Conservation (phyloP, 2,113 vertebrate genomes). For the Tachycineta bicolor region DNA sequence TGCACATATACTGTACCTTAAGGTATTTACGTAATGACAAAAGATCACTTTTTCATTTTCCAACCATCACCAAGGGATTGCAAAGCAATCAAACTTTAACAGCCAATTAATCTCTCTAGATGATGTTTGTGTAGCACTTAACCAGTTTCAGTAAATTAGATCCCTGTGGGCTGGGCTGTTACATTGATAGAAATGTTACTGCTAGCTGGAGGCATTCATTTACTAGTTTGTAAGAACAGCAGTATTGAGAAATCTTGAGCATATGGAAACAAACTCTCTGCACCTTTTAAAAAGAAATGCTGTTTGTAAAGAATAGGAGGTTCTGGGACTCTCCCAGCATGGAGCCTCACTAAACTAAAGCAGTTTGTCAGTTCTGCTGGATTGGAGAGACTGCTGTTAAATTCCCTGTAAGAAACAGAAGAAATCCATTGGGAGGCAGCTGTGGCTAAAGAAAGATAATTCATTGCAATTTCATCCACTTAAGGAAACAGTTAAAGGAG, state of each 20-base stretch:
- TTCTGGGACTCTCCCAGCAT: constrained; percentile 22
- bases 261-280: constrained; percentile 48
- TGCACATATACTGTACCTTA: constrained; percentile 24
- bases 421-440: constrained; percentile 61
- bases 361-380: constrained; percentile 38
- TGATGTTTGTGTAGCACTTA: constrained; percentile 69
- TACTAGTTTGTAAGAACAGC: constrained; percentile 21
- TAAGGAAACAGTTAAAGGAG: neutral
- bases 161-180: constrained; percentile 62
- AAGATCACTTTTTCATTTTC: constrained; percentile 63
- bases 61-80: constrained; percentile 60
- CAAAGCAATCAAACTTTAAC: constrained; percentile 69
- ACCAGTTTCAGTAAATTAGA: constrained; percentile 67
- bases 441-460: constrained; percentile 55
- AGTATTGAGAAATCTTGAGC: constrained; percentile 34
- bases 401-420: constrained; percentile 46
- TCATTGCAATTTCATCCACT: neutral
- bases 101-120: constrained; percentile 72
- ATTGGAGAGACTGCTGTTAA: constrained; percentile 24
- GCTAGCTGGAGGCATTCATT: constrained; percentile 52
- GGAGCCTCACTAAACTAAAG: constrained; percentile 39
- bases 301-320: constrained; percentile 28
- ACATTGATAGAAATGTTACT: constrained; percentile 61
- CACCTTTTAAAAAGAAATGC: constrained; percentile 41
- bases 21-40: constrained; percentile 47